These are phyloP conservation scores for Ptychobarbus kaznakovi DNA, from an alignment of 2,797 vertebrate species.

Conservation along the genomic window DNA sequence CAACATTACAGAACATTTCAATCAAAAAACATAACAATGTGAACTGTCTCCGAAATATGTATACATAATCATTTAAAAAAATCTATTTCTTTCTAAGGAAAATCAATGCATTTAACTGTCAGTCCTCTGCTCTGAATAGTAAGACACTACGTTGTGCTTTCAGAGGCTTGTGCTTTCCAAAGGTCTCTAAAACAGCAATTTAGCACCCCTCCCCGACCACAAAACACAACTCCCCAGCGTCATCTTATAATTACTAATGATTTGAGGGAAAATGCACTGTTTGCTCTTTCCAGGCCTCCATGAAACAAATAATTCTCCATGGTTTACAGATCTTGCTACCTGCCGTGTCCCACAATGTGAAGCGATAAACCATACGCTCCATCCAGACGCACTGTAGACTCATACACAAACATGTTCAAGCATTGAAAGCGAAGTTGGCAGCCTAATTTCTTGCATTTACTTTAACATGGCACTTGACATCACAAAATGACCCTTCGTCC, in stretches of 20 bases:
- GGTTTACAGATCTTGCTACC: constrained; percentile 48
- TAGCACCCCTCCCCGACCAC: constrained; percentile 1
- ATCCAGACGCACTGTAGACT: not conserved
- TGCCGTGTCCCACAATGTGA: not conserved
- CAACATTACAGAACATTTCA: not conserved
- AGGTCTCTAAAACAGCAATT: not conserved
- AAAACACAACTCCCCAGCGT: constrained; percentile 18
- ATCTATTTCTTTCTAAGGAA: not conserved
- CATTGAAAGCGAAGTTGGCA: constrained; percentile 57
- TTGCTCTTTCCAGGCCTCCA: constrained; percentile 41
- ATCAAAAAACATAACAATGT: constrained; percentile 2
- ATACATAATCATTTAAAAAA: not conserved
- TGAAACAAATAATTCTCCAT: constrained; percentile 41
- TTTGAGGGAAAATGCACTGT: constrained; percentile 41
- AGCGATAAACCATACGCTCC: constrained; percentile 37
- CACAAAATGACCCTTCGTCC: constrained; percentile 35
- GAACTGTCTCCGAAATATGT: not conserved
- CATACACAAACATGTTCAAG: constrained; percentile 30
- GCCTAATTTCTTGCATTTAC: constrained; percentile 32
- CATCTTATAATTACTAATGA: constrained; percentile 38
- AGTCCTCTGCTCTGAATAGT: not conserved
- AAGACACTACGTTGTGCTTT: not conserved
- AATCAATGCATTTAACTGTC: not conserved
- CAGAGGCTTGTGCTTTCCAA: constrained; percentile 10
- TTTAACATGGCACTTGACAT: constrained; percentile 36